Evolutionary conservation across 2,888 invertebrate genomes (phyloP), one percentile per base, ranked within the genome.

Genomic region (Rutpela maculata): DNA sequence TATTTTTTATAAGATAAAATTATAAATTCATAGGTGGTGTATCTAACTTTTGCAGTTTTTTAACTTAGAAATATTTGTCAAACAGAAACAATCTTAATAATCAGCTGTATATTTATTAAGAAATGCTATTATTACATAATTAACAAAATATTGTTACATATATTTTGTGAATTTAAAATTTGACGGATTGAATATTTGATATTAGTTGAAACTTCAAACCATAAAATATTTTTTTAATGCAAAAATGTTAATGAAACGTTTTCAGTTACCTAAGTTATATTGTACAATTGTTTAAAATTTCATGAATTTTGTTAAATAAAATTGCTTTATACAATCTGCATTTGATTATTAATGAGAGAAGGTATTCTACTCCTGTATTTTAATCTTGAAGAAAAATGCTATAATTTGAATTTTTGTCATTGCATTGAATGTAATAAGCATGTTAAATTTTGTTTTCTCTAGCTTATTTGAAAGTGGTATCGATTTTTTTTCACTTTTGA

Each of bases 301-400:
- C 35, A 65, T n/a, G 18, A 59, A 56, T 56, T 67, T 57, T 69
- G 69, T 69, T 69, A 57, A 69, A 69, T 69, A 69, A 69, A 69
- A 69, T 57, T 69, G 69, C 69, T 69, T 69, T 59, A 69, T 69
- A 69, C 35, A 69, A 35, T 31, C 43, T 22, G 26, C 22, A 15
- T 12, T 11, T 43, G 3, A 12, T 43, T 43, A 12, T 43, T 43
- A 12, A 7, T 43, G 9, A 10, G 9, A 43, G 12, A 43, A 43
- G 31, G 31, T 6, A 3, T 35, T 9, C 31, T 35, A 35, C 31
- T 35, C 31, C 31, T 9, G n/a, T n/a, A 9, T 35, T 35, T 35
- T 35, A 35, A 0, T 7, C 0, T 7, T 26, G 4, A 4, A 26
- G 22, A 1, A 26, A 35, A 7, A 7, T 35, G 31, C 0, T 7